Conservation (phyloP, 2,888 invertebrate genomes). For the Theretra japonica region DNA sequence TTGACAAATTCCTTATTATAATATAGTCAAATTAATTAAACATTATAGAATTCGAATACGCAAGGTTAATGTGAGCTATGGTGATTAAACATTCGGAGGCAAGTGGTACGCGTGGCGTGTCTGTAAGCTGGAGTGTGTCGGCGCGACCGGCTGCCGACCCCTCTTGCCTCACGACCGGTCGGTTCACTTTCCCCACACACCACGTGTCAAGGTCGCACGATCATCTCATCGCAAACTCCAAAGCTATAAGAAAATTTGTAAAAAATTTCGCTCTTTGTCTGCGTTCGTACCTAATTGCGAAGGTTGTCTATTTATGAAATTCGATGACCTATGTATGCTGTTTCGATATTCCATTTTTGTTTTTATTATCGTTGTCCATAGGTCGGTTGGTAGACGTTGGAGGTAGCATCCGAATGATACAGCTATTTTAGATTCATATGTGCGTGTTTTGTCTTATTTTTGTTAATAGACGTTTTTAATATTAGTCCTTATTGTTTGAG, state of each 20-base stretch:
- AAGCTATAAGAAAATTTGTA: slow-evolving; percentile 46
- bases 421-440: neutral
- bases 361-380: slow-evolving; percentile 22
- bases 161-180: slow-evolving; percentile 74
- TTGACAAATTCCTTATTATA: too few species aligned
- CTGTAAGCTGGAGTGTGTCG: slow-evolving; percentile 26
- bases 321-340: slow-evolving; percentile 29
- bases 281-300: slow-evolving; percentile 38
- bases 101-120: slow-evolving; percentile 20
- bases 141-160: slow-evolving; percentile 48
- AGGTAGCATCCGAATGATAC: slow-evolving; percentile 6
- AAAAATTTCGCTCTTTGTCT: slow-evolving; percentile 38
- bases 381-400: slow-evolving; percentile 10
- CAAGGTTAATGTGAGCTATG: slow-evolving; percentile 16
- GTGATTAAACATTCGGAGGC: neutral
- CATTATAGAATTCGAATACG: too few species aligned
- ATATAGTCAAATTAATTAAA: too few species aligned
- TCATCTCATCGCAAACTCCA: slow-evolving; percentile 53
- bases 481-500: too few species aligned
- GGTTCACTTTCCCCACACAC: slow-evolving; percentile 75
- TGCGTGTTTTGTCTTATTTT: neutral
- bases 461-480: neutral
- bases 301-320: slow-evolving; percentile 38
- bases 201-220: slow-evolving; percentile 77
- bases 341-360: slow-evolving; percentile 31